A percentile compares a stretch with the other conserved stretches of the same genome.
These are phyloP conservation scores for Bovichtus diacanthus DNA, from an alignment of 2,797 vertebrate species.

Conservation along the genomic window DNA sequence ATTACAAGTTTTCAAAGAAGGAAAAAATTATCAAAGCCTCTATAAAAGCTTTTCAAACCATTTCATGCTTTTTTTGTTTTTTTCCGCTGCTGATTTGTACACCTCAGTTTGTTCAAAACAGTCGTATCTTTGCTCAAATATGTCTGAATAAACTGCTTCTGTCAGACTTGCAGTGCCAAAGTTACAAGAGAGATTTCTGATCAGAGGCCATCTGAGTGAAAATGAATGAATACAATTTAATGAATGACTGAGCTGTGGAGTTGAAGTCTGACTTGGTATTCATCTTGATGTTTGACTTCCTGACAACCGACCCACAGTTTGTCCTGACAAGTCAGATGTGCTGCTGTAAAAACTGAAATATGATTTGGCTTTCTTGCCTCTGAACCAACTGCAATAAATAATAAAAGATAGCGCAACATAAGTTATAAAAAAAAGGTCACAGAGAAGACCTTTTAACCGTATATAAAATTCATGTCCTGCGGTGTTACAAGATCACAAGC, in stretches of 20 bases:
- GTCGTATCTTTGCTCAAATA: not conserved
- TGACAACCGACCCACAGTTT: not conserved
- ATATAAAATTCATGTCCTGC: conserved; percentile 19
- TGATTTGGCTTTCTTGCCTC: conserved; percentile 18
- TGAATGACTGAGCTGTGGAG: not conserved
- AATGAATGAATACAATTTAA: not conserved
- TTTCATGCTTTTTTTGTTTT: not conserved
- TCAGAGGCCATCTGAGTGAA: not conserved
- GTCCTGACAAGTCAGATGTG: conserved; percentile 37
- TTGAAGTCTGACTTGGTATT: not conserved
- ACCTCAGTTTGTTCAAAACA: not conserved
- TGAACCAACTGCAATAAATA: conserved; percentile 38
- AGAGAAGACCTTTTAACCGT: conserved; percentile 6
- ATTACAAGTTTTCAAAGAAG: not conserved
- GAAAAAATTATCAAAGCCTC: no score
- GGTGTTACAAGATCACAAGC: conserved; percentile 22
- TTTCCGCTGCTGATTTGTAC: not conserved
- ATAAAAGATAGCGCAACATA: not conserved
- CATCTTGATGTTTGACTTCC: conserved; percentile 20
- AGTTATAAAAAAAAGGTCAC: conserved; percentile 37
- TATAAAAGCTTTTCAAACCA: not conserved
- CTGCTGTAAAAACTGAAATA: conserved; percentile 12
- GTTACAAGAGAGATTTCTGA: not conserved
- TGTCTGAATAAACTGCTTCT: not conserved
- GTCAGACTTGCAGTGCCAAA: not conserved